Conservation (phyloP, 1,140 invertebrate species). For the Orussus abietinus region DNA sequence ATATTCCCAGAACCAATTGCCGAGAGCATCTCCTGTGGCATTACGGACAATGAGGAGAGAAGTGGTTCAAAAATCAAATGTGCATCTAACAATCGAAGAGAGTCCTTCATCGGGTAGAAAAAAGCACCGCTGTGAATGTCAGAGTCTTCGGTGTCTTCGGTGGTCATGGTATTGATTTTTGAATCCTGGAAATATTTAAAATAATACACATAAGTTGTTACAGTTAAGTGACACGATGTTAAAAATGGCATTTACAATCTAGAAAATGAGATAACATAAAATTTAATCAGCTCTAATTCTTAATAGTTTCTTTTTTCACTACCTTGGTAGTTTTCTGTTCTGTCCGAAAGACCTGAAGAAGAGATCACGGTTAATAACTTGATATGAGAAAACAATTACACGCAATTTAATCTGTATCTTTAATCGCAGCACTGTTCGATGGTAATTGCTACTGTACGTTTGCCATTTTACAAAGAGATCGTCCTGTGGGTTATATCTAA, state of each 20-base stretch:
- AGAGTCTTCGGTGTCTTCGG: constrained; percentile 54
- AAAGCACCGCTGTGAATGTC: constrained; percentile 54
- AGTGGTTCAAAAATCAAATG: constrained; percentile 91
- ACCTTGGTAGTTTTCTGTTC: constrained; percentile 48
- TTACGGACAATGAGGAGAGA: constrained; percentile 77
- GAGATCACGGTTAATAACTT: not conserved
- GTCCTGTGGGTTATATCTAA: too few species aligned
- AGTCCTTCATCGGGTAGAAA: constrained; percentile 76
- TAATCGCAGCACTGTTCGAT: too few species aligned
- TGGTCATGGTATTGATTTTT: constrained; percentile 59
- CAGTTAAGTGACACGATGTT: not conserved
- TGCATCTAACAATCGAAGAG: constrained; percentile 79
- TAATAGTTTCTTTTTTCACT: too few species aligned
- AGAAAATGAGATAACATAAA: too few species aligned
- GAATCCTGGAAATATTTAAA: constrained; percentile 49
- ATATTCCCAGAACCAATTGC: constrained; percentile 53
- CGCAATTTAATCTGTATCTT: too few species aligned
- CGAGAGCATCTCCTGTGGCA: constrained; percentile 76
- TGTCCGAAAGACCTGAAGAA: constrained; percentile 46
- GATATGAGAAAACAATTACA: too few species aligned
- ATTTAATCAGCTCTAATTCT: too few species aligned
- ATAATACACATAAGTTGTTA: constrained; percentile 8
- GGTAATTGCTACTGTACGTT: too few species aligned
- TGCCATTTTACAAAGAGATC: too few species aligned
- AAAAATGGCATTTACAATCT: too few species aligned